A percentile compares a stretch with the other conserved stretches of the same genome.
Evolutionary conservation across 2,888 invertebrate species (phyloP).

Genomic region (Actias luna): DNA sequence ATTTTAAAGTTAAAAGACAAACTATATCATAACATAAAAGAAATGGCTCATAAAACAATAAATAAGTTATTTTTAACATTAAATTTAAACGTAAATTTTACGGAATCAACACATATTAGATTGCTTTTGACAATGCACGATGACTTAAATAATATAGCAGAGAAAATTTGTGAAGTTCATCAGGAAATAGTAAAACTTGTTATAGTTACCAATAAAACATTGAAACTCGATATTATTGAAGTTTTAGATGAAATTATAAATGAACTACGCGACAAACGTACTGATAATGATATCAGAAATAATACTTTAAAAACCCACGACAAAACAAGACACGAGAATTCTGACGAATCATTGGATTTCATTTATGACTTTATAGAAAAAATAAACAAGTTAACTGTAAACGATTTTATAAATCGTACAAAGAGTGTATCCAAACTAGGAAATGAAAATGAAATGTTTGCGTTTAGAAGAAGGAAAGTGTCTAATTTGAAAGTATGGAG

Average conservation of each 20-base stretch:
- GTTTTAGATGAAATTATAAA: conserved; percentile 27
- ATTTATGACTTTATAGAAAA: conserved; percentile 17
- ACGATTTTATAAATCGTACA: conserved; percentile 15
- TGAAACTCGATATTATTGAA: conserved; percentile 20
- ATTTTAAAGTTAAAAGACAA: conserved; percentile 28
- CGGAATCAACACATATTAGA: conserved; percentile 27
- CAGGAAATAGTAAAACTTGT: conserved; percentile 28
- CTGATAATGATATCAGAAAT: conserved; percentile 18
- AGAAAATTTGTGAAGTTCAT: conserved; percentile 33
- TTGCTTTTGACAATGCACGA: conserved; percentile 38
- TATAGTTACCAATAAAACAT: conserved; percentile 19
- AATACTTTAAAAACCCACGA: conserved; percentile 19
- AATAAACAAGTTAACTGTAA: conserved; percentile 18
- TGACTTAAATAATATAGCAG: conserved; percentile 35
- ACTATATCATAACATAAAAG: conserved; percentile 32
- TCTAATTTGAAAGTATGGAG: conserved; percentile 30
- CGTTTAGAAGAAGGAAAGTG: neutral
- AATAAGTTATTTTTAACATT: conserved; percentile 42
- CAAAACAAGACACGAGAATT: conserved; percentile 19
- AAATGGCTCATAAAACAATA: conserved; percentile 32
- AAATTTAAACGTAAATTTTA: conserved; percentile 32
- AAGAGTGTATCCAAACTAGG: conserved; percentile 1
- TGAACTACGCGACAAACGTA: conserved; percentile 25
- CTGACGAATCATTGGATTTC: conserved; percentile 16
- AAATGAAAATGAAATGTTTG: neutral